phyloP scores from a whole-genome alignment of 2,888 invertebrate species.

The Archips crataeganus region DNA sequence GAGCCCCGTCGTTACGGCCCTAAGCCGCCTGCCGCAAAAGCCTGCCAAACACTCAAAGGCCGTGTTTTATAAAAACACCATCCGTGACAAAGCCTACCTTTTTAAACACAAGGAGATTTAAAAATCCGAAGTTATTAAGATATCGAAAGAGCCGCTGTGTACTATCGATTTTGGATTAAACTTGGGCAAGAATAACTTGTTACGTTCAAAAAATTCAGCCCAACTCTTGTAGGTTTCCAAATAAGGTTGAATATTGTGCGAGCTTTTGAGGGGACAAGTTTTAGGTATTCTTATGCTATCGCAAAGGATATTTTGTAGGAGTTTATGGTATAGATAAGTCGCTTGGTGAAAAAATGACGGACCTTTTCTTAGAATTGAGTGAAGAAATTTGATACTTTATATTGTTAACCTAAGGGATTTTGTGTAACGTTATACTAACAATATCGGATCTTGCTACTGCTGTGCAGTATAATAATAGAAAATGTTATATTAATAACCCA shows the following conservation, averaged over 20 bases:
- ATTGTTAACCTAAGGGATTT: slow-evolving; percentile 33
- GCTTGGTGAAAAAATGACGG: slow-evolving; percentile 41
- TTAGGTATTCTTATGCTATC: slow-evolving; percentile 23
- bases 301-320: slow-evolving; percentile 37
- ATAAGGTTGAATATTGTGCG: slow-evolving; percentile 2
- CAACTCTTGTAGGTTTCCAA: background rate
- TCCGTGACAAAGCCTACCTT: slow-evolving; percentile 2
- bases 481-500: no score
- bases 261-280: background rate
- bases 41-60: background rate
- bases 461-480: background rate
- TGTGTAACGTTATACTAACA: slow-evolving; percentile 5
- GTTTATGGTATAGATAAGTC: slow-evolving; percentile 41
- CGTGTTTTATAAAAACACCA: slow-evolving; percentile 1
- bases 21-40: no score
- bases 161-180: slow-evolving; percentile 41
- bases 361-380: slow-evolving; percentile 38
- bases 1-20: no score
- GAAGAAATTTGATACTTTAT: slow-evolving; percentile 32
- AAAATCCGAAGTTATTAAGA: slow-evolving; percentile 37
- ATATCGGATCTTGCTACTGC: background rate
- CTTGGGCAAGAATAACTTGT: background rate
- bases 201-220: background rate
- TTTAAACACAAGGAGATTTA: slow-evolving; percentile 20
- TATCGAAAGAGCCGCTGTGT: slow-evolving; percentile 36